phyloP scores from a whole-genome alignment of 2,888 invertebrate species.

The Aspidiotus destructor region DNA sequence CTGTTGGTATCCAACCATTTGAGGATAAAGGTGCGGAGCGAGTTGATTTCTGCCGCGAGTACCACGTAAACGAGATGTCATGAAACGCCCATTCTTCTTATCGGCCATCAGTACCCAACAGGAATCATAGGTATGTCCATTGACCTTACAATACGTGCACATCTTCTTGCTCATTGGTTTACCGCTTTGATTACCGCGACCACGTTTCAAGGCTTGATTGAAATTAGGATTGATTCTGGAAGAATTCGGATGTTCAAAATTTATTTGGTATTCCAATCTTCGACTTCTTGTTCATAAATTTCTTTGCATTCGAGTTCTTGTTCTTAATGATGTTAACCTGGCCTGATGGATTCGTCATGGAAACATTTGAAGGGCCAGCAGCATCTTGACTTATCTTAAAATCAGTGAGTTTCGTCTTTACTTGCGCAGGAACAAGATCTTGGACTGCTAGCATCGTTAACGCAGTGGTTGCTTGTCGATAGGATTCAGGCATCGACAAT shows the following conservation, averaged over 20 bases:
- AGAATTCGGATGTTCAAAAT: neutral
- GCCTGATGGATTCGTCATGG: neutral
- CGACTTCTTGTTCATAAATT: neutral
- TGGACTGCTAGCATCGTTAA: neutral
- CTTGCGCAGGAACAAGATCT: neutral
- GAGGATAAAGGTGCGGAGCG: too few species aligned
- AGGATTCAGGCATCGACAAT: neutral
- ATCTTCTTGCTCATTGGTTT: neutral
- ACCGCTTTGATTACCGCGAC: neutral
- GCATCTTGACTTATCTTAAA: neutral
- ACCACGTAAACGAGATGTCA: neutral
- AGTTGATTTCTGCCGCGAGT: neutral
- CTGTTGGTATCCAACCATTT: neutral
- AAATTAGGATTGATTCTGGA: neutral
- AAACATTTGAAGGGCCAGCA: neutral
- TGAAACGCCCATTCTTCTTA: neutral
- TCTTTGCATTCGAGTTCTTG: too few species aligned
- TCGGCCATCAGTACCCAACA: neutral
- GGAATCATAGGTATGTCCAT: neutral
- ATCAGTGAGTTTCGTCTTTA: neutral
- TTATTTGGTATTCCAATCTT: neutral
- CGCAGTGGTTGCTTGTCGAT: neutral
- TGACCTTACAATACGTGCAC: neutral
- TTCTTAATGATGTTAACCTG: neutral
- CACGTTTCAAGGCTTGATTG: neutral